Evolutionary conservation across 2,888 invertebrate species (phyloP), one percentile per base, ranked within the genome.

Genomic region (Polyploca ridens): DNA sequence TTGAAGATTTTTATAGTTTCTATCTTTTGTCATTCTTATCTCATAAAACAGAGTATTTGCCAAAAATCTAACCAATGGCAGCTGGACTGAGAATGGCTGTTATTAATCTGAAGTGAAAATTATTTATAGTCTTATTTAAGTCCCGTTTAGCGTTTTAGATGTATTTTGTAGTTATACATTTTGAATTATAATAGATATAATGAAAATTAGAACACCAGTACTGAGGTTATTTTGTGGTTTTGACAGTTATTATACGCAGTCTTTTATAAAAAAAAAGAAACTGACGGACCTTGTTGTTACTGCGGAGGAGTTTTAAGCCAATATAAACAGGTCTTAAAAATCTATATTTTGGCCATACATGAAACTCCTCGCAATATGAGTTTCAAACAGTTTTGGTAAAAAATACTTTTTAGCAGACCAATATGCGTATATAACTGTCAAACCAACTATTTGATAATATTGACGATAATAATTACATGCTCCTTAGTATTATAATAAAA

Each of bases 51-150:
- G 27, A 58, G 4, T 16, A 41, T 19, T 41, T 41, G 61, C 61
- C 61, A 61, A 61, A 58, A 62, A 57, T 41, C 41, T 41, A 13
- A 60, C 38, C 59, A 63, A 74, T 73, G 84, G 87, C 85, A 82
- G 70, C 77, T 73, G 77, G 90, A 90, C 90, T 90, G 91, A 90
- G 77, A 81, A 86, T 77, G 90, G 90, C 90, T 90, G 89, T 90
- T 76, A 79, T 71, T 62, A 69, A 69, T 38, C 33, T 38, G 38
- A 60, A 60, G 38, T 72, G 68, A 69, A 70, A 74, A 69, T 65
- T 66, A 33, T 67, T 65, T 65, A 69, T 65, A 62, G 71, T 65
- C 69, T 66, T 63, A 65, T 69, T 64, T 64, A 60, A 75, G 74
- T 77, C 69, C 75, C 65, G 73, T 74, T 69, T 77, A 78, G 76